Conservation (phyloP, 1,140 invertebrate genomes). For the Neodiprion pinetum region DNA sequence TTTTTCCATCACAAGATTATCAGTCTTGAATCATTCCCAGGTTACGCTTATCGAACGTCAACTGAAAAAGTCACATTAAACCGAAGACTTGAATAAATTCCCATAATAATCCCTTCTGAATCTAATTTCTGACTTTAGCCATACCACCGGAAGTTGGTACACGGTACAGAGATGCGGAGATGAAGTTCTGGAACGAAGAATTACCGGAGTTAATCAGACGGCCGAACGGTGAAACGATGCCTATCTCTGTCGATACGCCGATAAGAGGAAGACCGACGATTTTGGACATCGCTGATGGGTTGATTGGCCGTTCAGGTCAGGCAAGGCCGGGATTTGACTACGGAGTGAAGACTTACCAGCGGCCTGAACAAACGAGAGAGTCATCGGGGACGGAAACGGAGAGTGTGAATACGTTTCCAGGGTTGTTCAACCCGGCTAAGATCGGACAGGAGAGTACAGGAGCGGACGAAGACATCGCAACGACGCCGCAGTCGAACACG, state of each 20-base stretch:
- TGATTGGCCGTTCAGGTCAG: conserved; percentile 15
- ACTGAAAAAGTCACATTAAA: too few relatives aligned
- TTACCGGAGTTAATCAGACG: conserved; percentile 68
- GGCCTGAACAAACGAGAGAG: conserved; percentile 21
- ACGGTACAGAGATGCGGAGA: conserved; percentile 70
- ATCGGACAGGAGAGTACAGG: conserved; percentile 11
- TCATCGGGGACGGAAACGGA: conserved; percentile 12
- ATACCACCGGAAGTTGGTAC: conserved; percentile 70
- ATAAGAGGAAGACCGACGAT: conserved; percentile 43
- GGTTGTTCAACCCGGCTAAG: conserved; percentile 10
- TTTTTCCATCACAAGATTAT: too few relatives aligned
- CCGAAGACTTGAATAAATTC: conserved; percentile 10
- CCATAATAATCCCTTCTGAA: conserved; percentile 8
- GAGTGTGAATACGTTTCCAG: conserved; percentile 6
- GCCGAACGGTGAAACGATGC: conserved; percentile 47
- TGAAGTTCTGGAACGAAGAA: conserved; percentile 76
- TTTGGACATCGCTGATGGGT: conserved; percentile 44
- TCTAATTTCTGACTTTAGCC: conserved; percentile 58
- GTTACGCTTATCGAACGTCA: too few relatives aligned
- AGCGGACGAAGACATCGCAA: conserved; percentile 18
- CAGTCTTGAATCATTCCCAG: too few relatives aligned
- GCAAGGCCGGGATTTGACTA: conserved; percentile 9
- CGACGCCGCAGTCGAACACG: conserved; percentile 24
- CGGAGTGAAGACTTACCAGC: not conserved
- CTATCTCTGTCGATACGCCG: conserved; percentile 29